Conservation (phyloP, 2,888 invertebrate species). For the Agapostemon virescens region DNA sequence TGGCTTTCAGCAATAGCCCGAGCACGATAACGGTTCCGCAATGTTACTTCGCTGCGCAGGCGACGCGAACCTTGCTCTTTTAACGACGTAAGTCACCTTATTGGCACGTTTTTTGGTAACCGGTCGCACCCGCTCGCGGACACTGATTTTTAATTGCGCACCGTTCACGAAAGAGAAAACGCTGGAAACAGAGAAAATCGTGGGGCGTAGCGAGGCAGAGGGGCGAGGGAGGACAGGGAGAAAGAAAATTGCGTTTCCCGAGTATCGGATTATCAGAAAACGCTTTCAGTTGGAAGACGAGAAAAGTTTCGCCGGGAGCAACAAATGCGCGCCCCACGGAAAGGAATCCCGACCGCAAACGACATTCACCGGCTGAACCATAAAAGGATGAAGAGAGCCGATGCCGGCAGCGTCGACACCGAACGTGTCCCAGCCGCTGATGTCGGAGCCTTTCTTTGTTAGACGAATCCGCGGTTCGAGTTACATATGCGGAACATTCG, state of each 20-base stretch:
- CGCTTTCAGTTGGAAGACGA: slow-evolving; percentile 59
- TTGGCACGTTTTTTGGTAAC: slow-evolving; percentile 24
- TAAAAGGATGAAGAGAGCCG: slow-evolving; percentile 51
- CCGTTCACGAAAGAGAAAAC: accelerated
- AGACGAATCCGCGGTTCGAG: not conserved
- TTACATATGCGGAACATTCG: slow-evolving; percentile 10
- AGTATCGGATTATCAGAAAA: slow-evolving; percentile 59
- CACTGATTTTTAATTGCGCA: slow-evolving; percentile 38
- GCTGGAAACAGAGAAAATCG: not conserved
- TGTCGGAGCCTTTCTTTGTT: slow-evolving; percentile 4
- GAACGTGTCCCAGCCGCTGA: slow-evolving; percentile 17
- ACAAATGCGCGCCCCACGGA: slow-evolving; percentile 40
- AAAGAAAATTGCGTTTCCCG: slow-evolving; percentile 53
- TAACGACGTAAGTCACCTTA: slow-evolving; percentile 24
- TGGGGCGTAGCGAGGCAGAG: not conserved
- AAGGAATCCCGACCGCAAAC: slow-evolving; percentile 50
- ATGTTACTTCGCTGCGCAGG: slow-evolving; percentile 8
- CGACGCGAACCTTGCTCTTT: slow-evolving; percentile 16
- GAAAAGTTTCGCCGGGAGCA: slow-evolving; percentile 58
- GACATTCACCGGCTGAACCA: slow-evolving; percentile 47
- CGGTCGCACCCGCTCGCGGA: not conserved
- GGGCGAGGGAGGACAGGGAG: not conserved
- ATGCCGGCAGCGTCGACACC: slow-evolving; percentile 6
- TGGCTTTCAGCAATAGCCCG: slow-evolving; percentile 33
- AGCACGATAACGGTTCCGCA: slow-evolving; percentile 29